Percentiles rank a stretch among this genome's conserved stretches.
These are phyloP conservation scores for Julus scandinavius DNA, from an alignment of 2,888 invertebrate genomes.

Conservation along the genomic window DNA sequence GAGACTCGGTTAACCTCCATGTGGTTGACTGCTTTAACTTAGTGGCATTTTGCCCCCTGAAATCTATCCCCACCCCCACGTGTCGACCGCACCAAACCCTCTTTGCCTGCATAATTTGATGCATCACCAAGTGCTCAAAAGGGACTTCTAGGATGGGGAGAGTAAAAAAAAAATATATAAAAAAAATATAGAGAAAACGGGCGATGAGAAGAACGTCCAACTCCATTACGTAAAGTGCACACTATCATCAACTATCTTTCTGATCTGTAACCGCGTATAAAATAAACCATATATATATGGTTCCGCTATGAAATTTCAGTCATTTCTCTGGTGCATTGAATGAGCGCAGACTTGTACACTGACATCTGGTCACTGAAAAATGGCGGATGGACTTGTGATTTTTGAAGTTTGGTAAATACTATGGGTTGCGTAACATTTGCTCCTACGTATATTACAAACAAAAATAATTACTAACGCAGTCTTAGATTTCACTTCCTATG, in stretches of 20 bases:
- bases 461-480: too few species aligned
- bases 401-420: too few species aligned
- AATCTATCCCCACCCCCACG: conserved; percentile 39
- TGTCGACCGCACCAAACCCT: conserved; percentile 11
- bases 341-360: not conserved
- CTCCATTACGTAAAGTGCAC: conserved; percentile 42
- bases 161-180: too few species aligned
- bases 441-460: too few species aligned
- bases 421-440: too few species aligned
- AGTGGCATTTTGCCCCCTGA: conserved; percentile 42
- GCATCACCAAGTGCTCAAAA: conserved; percentile 35
- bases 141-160: conserved; percentile 33
- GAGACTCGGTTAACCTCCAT: conserved; percentile 42
- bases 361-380: not conserved
- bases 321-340: conserved; percentile 29
- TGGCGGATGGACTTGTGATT: not conserved
- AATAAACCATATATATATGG: conserved; percentile 12
- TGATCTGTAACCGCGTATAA: conserved; percentile 34
- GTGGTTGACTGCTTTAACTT: conserved; percentile 37
- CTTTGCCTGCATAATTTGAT: conserved; percentile 12
- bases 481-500: too few species aligned
- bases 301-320: conserved; percentile 12
- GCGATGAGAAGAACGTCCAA: conserved; percentile 20
- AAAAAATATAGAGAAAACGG: not conserved
- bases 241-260: conserved; percentile 29